Evolutionary conservation across 2,797 vertebrate genomes (phyloP).

Genomic region (Pseudochaenichthys georgianus): DNA sequence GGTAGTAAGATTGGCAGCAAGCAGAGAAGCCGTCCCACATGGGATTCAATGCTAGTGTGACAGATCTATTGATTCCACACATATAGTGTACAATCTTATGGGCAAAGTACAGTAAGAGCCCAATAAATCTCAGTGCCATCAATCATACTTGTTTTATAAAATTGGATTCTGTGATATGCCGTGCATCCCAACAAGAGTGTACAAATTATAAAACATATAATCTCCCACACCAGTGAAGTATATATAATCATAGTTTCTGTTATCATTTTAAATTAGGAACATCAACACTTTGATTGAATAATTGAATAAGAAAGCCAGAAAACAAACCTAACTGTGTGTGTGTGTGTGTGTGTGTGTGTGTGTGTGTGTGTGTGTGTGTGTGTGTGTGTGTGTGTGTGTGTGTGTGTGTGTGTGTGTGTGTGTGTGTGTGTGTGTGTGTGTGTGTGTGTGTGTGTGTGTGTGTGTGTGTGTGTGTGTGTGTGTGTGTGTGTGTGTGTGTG

Average conservation of each 20-base stretch:
- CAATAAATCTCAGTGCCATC: slow-evolving; percentile 49
- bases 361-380: slow-evolving; percentile 15
- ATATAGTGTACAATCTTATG: slow-evolving; percentile 30
- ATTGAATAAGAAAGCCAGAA: slow-evolving; percentile 13
- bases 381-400: slow-evolving; percentile 20
- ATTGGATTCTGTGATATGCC: slow-evolving; percentile 27
- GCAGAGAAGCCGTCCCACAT: slow-evolving; percentile 42
- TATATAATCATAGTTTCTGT: neutral
- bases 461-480: slow-evolving; percentile 13
- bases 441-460: slow-evolving; percentile 17
- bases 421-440: slow-evolving; percentile 7
- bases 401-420: slow-evolving; percentile 33
- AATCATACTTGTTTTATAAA: slow-evolving; percentile 51
- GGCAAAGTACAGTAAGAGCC: slow-evolving; percentile 54
- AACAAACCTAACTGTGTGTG: slow-evolving; percentile 6
- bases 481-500: slow-evolving; percentile 25
- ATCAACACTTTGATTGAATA: slow-evolving; percentile 39
- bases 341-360: slow-evolving; percentile 21
- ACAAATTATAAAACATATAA: slow-evolving; percentile 3
- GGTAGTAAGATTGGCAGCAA: slow-evolving; percentile 28
- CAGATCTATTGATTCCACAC: slow-evolving; percentile 60
- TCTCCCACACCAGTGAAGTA: neutral
- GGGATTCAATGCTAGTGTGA: slow-evolving; percentile 46
- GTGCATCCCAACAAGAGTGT: neutral
- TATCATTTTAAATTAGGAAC: slow-evolving; percentile 16